Evolutionary conservation across 2,888 invertebrate genomes (phyloP).

Genomic region (Pyrgus malvae): DNA sequence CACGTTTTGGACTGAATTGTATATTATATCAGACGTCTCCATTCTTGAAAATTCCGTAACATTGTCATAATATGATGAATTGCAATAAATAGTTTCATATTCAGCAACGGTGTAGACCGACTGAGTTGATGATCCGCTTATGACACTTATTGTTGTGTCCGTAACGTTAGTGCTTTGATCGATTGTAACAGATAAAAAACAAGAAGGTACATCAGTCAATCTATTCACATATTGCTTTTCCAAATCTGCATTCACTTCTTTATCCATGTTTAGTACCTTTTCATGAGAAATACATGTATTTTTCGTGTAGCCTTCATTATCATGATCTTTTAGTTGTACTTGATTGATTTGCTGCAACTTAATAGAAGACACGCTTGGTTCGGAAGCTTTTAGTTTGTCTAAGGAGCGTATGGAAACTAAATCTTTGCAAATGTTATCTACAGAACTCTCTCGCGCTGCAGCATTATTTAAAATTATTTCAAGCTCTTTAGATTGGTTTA

Average conservation of each 20-base stretch:
- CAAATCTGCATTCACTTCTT: slow-evolving; percentile 53
- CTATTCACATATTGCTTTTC: slow-evolving; percentile 42
- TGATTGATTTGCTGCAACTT: slow-evolving; percentile 44
- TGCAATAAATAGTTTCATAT: slow-evolving; percentile 38
- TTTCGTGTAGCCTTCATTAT: slow-evolving; percentile 1
- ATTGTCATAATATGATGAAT: slow-evolving; percentile 36
- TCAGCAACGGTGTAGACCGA: slow-evolving; percentile 46
- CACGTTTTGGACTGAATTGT: not conserved
- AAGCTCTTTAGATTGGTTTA: slow-evolving; percentile 38
- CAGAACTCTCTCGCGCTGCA: slow-evolving; percentile 36
- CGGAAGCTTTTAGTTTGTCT: slow-evolving; percentile 50
- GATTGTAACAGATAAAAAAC: slow-evolving; percentile 40
- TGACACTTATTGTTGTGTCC: slow-evolving; percentile 44
- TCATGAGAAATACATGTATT: not conserved
- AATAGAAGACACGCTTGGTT: slow-evolving; percentile 48
- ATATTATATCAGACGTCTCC: slow-evolving; percentile 7
- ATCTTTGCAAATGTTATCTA: slow-evolving; percentile 39
- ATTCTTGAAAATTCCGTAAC: slow-evolving; percentile 39
- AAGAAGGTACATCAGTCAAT: slow-evolving; percentile 53
- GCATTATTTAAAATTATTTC: slow-evolving; percentile 47
- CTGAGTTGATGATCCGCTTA: slow-evolving; percentile 48
- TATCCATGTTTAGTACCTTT: slow-evolving; percentile 45
- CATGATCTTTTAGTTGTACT: slow-evolving; percentile 8
- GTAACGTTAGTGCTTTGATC: slow-evolving; percentile 45
- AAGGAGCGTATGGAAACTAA: slow-evolving; percentile 50